A percentile compares a stretch with the other conserved stretches of the same genome.
Evolutionary conservation across 2,888 invertebrate genomes (phyloP).

Genomic region (Drosophila subquinaria): DNA sequence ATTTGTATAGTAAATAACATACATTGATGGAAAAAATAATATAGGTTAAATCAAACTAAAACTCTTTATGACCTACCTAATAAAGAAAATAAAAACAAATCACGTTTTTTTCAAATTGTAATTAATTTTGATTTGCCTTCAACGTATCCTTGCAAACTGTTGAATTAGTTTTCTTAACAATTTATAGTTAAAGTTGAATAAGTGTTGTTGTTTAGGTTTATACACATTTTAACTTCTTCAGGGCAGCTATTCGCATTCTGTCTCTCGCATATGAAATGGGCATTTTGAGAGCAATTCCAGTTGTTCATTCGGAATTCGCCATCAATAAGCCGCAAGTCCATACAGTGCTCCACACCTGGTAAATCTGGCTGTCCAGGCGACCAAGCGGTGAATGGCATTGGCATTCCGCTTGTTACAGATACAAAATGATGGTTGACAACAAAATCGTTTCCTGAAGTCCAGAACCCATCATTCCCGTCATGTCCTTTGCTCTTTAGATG

Average conservation of each 20-base stretch:
- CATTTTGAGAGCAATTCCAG: background rate
- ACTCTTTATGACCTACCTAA: too few relatives aligned
- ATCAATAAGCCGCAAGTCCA: conserved; percentile 3
- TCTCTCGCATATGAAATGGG: conserved; percentile 4
- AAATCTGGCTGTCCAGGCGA: conserved; percentile 8
- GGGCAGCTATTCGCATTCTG: background rate
- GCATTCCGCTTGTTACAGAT: conserved; percentile 2
- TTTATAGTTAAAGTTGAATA: too few relatives aligned
- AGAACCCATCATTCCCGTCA: background rate
- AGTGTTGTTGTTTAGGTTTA: too few relatives aligned
- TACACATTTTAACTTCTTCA: too few relatives aligned
- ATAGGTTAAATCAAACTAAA: too few relatives aligned
- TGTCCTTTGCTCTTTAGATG: background rate
- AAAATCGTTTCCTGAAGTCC: conserved; percentile 10
- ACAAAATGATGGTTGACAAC: background rate
- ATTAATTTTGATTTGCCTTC: too few relatives aligned
- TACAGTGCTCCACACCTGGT: background rate
- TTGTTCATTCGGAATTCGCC: conserved; percentile 10
- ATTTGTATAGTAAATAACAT: too few relatives aligned
- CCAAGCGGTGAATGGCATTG: conserved; percentile 4
- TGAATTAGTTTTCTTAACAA: too few relatives aligned
- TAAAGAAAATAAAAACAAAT: too few relatives aligned
- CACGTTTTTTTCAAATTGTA: too few relatives aligned
- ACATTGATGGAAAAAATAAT: too few relatives aligned
- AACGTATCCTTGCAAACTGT: too few relatives aligned